phyloP scores from a whole-genome alignment of 2,797 vertebrate species.

The Chiloscyllium punctatum region DNA sequence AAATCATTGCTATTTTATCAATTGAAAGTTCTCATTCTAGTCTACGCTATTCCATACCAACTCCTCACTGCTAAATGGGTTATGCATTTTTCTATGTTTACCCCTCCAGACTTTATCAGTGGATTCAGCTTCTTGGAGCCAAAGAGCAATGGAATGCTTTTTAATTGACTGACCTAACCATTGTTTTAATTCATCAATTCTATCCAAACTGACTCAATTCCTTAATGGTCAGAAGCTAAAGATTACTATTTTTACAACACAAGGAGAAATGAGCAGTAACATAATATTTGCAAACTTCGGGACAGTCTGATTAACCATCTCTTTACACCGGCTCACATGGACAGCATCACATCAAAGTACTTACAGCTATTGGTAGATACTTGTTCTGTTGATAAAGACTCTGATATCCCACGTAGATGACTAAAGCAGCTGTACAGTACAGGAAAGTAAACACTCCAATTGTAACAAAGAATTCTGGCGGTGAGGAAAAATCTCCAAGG shows the following conservation, averaged over 20 bases:
- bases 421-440: conserved; percentile 71
- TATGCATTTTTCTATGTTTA: neutral
- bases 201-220: neutral
- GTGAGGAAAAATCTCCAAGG: conserved; percentile 72
- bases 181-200: neutral
- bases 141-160: no score
- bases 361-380: conserved; percentile 70
- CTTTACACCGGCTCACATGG: neutral
- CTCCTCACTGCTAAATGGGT: neutral
- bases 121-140: neutral
- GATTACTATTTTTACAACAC: neutral
- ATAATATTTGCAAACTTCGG: neutral
- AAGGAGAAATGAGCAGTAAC: neutral
- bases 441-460: conserved; percentile 82
- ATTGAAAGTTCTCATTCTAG: neutral
- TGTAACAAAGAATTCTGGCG: conserved; percentile 79
- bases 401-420: conserved; percentile 81
- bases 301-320: neutral
- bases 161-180: neutral
- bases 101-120: neutral
- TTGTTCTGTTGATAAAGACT: conserved; percentile 66
- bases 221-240: neutral
- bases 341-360: conserved; percentile 43
- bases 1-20: neutral
- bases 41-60: neutral